Evolutionary conservation across 2,888 invertebrate species (phyloP), one percentile per base, ranked within the genome.

Genomic region (Ptilodon capucinus): DNA sequence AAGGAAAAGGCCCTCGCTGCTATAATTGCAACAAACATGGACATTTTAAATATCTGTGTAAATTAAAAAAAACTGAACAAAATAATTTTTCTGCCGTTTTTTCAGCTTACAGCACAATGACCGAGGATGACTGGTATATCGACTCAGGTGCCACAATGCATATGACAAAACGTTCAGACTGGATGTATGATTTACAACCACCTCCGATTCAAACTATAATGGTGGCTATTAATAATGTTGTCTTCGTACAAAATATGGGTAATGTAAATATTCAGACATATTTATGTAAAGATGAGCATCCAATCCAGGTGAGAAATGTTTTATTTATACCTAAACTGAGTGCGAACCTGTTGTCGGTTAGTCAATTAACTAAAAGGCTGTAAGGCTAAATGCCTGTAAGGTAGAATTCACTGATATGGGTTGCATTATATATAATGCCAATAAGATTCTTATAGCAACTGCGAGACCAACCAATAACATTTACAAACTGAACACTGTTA

Each of bases 1-100:
- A 45, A 40, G 17, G 13, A 23, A 44, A 46, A 44, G 55, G 58
- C 9, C 56, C 53, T 0, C 35, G 59, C 0, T 60, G n/a, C n/a
- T n/a, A n/a, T n/a, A n/a, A n/a, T n/a, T n/a, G n/a, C n/a, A n/a
- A n/a, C n/a, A n/a, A n/a, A n/a, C n/a, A n/a, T n/a, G n/a, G n/a
- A n/a, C n/a, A n/a, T n/a, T n/a, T n/a, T n/a, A n/a, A n/a, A n/a
- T n/a, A n/a, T n/a, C n/a, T n/a, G n/a, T n/a, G n/a, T n/a, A n/a
- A n/a, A n/a, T n/a, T n/a, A n/a, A n/a, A n/a, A n/a, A n/a, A n/a
- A n/a, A n/a, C 56, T 14, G 32, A 48, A 17, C 8, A 42, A 3
- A 39, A 34, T 34, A 13, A 6, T 19, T 45, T 25, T 45, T 14
- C 39, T 7, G 49, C 49, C 8, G 19, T 32, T 17, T 48, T 44